phyloP scores from a whole-genome alignment of 2,888 invertebrate genomes.

The Dryobotodes eremita region DNA sequence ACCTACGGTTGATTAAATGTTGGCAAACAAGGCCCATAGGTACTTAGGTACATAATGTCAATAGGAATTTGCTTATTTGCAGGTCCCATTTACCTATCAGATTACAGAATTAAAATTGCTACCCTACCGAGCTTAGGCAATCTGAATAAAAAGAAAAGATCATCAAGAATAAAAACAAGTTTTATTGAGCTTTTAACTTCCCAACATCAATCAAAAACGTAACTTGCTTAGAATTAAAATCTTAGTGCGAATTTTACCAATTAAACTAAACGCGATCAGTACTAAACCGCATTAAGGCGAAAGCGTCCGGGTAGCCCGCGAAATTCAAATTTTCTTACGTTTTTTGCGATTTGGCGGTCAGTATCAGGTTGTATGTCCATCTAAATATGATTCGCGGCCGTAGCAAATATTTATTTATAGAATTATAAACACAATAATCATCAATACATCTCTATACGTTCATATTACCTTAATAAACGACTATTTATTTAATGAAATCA shows the following conservation, averaged over 20 bases:
- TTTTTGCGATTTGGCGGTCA: too few species aligned
- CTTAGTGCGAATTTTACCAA: not conserved
- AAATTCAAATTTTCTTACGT: too few species aligned
- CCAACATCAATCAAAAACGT: not conserved
- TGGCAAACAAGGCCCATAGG: not conserved
- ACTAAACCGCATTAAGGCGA: too few species aligned
- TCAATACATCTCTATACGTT: too few species aligned
- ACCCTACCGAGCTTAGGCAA: not conserved
- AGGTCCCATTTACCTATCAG: not conserved
- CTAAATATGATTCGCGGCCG: too few species aligned
- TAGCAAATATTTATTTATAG: too few species aligned
- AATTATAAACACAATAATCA: too few species aligned
- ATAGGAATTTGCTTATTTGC: not conserved
- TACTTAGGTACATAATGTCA: not conserved
- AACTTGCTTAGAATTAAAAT: not conserved
- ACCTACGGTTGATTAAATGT: not conserved
- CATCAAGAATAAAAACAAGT: constrained; percentile 4
- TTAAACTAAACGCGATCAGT: too few species aligned
- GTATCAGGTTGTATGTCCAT: too few species aligned
- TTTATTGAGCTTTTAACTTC: constrained; percentile 22
- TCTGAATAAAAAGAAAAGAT: constrained; percentile 1
- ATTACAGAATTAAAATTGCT: not conserved
- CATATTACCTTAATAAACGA: too few species aligned
- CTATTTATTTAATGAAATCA: too few species aligned
- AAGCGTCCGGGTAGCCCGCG: too few species aligned